Base-by-base conservation (phyloP, 53 echinoderm and acorn worm genomes). In the Hippasteria phrygiana region DNA sequence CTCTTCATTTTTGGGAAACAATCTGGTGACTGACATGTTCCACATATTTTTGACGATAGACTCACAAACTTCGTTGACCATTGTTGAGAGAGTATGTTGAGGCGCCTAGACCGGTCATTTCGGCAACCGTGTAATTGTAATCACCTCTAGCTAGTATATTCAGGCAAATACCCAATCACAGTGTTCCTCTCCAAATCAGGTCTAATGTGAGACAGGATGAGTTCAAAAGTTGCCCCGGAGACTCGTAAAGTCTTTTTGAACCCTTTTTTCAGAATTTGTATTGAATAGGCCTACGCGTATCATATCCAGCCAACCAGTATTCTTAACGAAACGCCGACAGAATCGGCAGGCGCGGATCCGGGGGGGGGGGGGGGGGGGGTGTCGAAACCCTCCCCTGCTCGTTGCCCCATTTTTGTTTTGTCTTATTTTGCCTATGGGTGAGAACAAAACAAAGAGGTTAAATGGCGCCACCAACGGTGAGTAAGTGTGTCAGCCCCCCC, bases 111-210 rank as follows among this genome's bases (percentile, higher is more conserved):
- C 72, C 41, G 1, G 72, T 22, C 72, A 72, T 72, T 41, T 72
- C 72, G 1, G 72, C 72, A 17, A 72, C 20, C 2, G 72, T 72
- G 72, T 72, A 72, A 10, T 72, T 41, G n/a, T 72, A 72, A 42
- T 72, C 72, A 8, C 72, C 72, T n/a, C 72, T 39, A 7, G 41
- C 72, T 0, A 72, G 72, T 20, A 41, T n/a, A 72, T 72, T 41
- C 0, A 72, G 72, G 72, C 72, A 72, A 42, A 72, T 72, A 3
- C 2, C 72, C 0, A 72, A 42, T 41, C 4, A 22, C 13, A 2
- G 72, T 40, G 20, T 72, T 42, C 4, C 43, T 3, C 42, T 72
- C 43, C 13, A 72, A 42, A 33, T 72, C 35, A 34, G 40, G 43
- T 22, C 72, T 72, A 11, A 72, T 72, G 24, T 72, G 72, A 13